phyloP scores from a whole-genome alignment of 2,888 invertebrate species.

The Drosophila siamana region DNA sequence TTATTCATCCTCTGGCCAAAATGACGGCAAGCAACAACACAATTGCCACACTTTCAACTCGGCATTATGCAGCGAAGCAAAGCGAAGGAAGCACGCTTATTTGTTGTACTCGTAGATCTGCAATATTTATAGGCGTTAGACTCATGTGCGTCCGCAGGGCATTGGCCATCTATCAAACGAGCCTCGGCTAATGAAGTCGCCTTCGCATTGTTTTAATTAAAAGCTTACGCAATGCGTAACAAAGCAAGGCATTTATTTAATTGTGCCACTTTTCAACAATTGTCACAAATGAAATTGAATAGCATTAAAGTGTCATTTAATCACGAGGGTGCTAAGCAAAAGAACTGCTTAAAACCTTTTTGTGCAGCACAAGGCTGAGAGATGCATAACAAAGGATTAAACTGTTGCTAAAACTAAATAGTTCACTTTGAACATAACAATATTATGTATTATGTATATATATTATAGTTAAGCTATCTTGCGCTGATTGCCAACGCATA shows the following conservation, averaged over 20 bases:
- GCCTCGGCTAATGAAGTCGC: background rate
- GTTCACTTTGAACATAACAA: too few relatives aligned
- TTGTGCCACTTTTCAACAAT: too few relatives aligned
- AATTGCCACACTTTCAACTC: slow-evolving; percentile 4
- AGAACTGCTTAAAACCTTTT: too few relatives aligned
- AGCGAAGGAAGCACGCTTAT: slow-evolving; percentile 1
- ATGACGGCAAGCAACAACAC: too few relatives aligned
- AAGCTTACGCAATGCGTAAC: background rate
- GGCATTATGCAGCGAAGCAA: slow-evolving; percentile 1
- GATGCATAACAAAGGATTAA: too few relatives aligned
- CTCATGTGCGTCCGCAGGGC: background rate
- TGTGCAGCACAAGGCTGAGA: too few relatives aligned
- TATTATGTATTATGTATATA: too few relatives aligned
- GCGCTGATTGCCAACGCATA: background rate
- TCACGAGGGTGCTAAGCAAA: too few relatives aligned
- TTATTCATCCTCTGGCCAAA: slow-evolving; percentile 17
- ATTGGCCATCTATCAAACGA: slow-evolving; percentile 3
- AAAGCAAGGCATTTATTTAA: too few relatives aligned
- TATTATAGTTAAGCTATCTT: background rate
- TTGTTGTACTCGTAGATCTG: background rate
- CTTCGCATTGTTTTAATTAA: background rate
- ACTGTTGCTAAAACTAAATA: too few relatives aligned
- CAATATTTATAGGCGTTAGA: background rate
- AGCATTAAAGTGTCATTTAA: too few relatives aligned
- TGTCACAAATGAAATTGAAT: too few relatives aligned